Evolutionary conservation across 2,113 vertebrate genomes (phyloP).

Genomic region (Myanophis thanlyinensis): DNA sequence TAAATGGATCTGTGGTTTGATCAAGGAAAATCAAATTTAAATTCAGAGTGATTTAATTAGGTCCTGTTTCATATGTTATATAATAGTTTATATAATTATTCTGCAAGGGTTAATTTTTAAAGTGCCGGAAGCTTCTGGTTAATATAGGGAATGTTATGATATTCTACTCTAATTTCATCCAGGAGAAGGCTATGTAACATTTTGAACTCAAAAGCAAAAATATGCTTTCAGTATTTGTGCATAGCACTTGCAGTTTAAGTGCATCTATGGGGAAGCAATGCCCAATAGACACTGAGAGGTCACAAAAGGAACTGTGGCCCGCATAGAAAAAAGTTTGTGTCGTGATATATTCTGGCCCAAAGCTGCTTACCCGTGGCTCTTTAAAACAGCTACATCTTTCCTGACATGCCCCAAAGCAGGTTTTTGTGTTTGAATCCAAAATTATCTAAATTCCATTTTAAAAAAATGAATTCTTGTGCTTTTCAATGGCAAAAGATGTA

Average conservation of each 20-base stretch:
- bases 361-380: neutral
- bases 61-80: too few species aligned
- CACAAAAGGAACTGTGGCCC: neutral
- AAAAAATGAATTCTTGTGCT: neutral
- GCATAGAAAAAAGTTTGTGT: neutral
- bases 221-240: neutral
- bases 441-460: neutral
- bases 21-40: neutral
- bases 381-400: neutral
- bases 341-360: neutral
- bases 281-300: neutral
- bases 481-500: neutral
- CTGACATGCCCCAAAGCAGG: neutral
- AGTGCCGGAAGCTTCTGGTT: neutral
- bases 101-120: neutral
- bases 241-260: neutral
- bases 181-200: neutral
- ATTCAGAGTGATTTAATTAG: neutral
- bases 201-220: neutral
- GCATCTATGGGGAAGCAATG: neutral
- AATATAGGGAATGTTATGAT: neutral
- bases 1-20: neutral
- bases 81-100: neutral
- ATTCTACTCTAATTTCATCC: neutral
- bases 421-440: neutral